Evolutionary conservation across 2,113 vertebrate genomes (phyloP).

Genomic region (Dermatemys mawii): DNA sequence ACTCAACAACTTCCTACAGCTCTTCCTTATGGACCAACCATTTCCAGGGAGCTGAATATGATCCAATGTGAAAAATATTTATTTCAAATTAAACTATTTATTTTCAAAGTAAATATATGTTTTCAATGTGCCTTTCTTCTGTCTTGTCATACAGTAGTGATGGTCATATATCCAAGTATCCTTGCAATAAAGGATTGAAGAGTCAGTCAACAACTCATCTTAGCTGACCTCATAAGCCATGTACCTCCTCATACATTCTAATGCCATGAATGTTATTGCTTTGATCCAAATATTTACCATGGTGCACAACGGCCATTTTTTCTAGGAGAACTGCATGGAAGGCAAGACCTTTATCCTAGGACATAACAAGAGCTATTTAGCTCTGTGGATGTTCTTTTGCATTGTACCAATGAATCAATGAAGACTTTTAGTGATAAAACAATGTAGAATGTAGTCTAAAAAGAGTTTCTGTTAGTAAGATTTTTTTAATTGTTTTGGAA

Average conservation of each 20-base stretch:
- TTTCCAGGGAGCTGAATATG: neutral
- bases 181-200: constrained; percentile 38
- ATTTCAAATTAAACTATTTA: constrained; percentile 56
- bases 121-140: constrained; percentile 30
- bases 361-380: neutral
- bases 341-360: neutral
- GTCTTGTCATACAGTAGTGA: neutral
- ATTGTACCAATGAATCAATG: neutral
- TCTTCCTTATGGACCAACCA: constrained; percentile 25
- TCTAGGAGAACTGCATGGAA: neutral
- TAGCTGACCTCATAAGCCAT: constrained; percentile 1
- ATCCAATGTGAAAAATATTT: constrained; percentile 17
- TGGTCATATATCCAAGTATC: constrained; percentile 15
- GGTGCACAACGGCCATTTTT: neutral
- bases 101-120: neutral
- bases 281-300: neutral
- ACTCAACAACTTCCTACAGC: constrained; percentile 9
- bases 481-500: neutral
- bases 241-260: neutral
- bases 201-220: constrained; percentile 27
- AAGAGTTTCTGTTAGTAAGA: neutral
- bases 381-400: neutral
- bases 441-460: neutral
- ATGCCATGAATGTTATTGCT: neutral
- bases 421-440: constrained; percentile 2